Evolutionary conservation across 2,888 invertebrate genomes (phyloP).

Genomic region (Napeogenes sylphis): DNA sequence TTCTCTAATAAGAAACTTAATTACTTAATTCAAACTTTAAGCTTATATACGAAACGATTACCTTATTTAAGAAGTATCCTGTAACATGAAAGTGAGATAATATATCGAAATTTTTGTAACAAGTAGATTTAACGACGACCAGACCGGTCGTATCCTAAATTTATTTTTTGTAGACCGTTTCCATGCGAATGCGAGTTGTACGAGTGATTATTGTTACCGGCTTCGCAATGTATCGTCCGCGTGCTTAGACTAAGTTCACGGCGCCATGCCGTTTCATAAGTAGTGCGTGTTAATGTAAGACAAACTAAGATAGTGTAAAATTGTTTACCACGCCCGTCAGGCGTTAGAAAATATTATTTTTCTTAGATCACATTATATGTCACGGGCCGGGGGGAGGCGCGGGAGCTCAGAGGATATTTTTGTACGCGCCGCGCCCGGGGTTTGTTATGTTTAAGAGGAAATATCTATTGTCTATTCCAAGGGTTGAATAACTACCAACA

Average conservation of each 20-base stretch:
- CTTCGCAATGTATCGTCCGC: constrained; percentile 33
- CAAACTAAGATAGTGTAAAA: constrained; percentile 75
- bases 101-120: constrained; percentile 24
- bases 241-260: constrained; percentile 25
- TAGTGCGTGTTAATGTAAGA: constrained; percentile 64
- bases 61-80: constrained; percentile 49
- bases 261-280: constrained; percentile 39
- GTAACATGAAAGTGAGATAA: constrained; percentile 52
- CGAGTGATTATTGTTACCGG: constrained; percentile 21
- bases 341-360: constrained; percentile 77
- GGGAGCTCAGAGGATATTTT: constrained; percentile 64
- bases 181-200: constrained; percentile 18
- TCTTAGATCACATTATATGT: constrained; percentile 76
- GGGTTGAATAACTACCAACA: constrained; percentile 76
- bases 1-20: constrained; percentile 12
- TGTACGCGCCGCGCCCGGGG: constrained; percentile 58
- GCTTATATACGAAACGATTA: constrained; percentile 7
- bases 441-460: constrained; percentile 78
- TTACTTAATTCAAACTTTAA: neutral
- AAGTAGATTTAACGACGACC: constrained; percentile 35
- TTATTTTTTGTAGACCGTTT: constrained; percentile 62
- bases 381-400: constrained; percentile 31
- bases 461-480: constrained; percentile 78
- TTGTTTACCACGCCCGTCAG: constrained; percentile 71
- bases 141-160: constrained; percentile 59